Evolutionary conservation across 1,140 invertebrate genomes (phyloP), one percentile per base, ranked within the genome.

Genomic region (Lordiphosa stackelbergi): DNA sequence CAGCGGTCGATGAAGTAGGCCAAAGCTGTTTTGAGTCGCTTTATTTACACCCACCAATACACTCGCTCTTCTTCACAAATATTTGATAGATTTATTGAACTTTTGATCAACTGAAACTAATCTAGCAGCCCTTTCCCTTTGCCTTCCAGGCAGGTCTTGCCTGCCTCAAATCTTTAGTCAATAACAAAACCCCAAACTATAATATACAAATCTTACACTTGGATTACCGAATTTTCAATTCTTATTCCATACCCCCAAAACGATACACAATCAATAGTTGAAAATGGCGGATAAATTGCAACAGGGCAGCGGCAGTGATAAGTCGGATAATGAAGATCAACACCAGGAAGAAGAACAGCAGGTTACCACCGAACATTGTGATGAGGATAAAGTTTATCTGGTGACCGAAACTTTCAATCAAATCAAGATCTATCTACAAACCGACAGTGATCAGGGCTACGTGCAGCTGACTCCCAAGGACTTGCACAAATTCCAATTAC

Each of bases 401-500:
- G 35, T 78, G 7, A 36, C 53, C 10, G 51, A 66, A 5, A 56
- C 65, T 0, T 43, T 79, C 12, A 34, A 16, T 6, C 36, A 62
- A 10, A 54, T 60, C 5, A 49, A 59, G 7, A n/a, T 78, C 1
- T 61, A 22, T 37, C 16, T 79, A 34, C 42, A 62, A 1, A 28
- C 28, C 7, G 53, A 55, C 9, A 10, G n/a, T 0, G 4, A 41
- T 4, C 24, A 46, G 3, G 61, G 45, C 1, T 74, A 51, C 5
- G 34, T 60, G 0, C 40, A 65, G 11, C n/a, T 78, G 0, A 37
- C 54, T n/a, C 38, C 51, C 5, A 51, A 65, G 1, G 46, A 54
- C 4, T 7, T 69, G 11, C 59, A 69, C 49, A 61, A 24, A 1
- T 78, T 78, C 28, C 5, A 35, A 10, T 2, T 73, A 16, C 47